These are phyloP conservation scores for Eonycteris spelaea DNA, from an alignment of 2,113 vertebrate genomes.

Conservation along the genomic window DNA sequence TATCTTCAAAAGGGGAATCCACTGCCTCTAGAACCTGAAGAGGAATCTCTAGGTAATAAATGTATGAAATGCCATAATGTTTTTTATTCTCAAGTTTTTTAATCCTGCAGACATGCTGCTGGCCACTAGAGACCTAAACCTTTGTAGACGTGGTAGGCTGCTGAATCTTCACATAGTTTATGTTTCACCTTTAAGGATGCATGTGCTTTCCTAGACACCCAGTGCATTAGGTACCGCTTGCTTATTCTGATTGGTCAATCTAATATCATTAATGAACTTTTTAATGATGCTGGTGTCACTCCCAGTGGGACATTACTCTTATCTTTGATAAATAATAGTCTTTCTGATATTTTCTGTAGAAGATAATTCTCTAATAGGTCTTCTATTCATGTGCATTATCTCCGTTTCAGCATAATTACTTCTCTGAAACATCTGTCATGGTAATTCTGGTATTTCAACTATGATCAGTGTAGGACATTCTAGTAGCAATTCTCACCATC, in stretches of 20 bases:
- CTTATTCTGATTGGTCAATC: not conserved
- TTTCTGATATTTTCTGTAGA: not conserved
- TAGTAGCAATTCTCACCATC: not conserved
- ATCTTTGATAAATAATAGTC: not conserved
- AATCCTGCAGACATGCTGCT: not conserved
- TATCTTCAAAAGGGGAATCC: not conserved
- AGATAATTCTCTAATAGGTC: not conserved
- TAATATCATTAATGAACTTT: not conserved
- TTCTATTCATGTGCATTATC: not conserved
- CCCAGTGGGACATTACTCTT: not conserved
- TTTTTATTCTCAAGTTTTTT: not conserved
- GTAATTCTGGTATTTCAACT: not conserved
- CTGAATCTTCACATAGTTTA: not conserved
- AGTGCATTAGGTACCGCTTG: not conserved
- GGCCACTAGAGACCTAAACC: not conserved
- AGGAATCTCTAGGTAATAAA: not conserved
- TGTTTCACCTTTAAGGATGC: not conserved
- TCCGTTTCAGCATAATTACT: not conserved
- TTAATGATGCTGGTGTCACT: not conserved
- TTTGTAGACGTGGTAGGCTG: not conserved
- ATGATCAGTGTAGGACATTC: not conserved
- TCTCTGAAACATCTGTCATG: not conserved
- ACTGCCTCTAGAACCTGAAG: not conserved
- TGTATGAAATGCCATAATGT: not conserved
- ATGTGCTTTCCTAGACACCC: not conserved